These are phyloP conservation scores for Eulemur rubriventer DNA, from an alignment of 2,797 vertebrate species.

Conservation along the genomic window DNA sequence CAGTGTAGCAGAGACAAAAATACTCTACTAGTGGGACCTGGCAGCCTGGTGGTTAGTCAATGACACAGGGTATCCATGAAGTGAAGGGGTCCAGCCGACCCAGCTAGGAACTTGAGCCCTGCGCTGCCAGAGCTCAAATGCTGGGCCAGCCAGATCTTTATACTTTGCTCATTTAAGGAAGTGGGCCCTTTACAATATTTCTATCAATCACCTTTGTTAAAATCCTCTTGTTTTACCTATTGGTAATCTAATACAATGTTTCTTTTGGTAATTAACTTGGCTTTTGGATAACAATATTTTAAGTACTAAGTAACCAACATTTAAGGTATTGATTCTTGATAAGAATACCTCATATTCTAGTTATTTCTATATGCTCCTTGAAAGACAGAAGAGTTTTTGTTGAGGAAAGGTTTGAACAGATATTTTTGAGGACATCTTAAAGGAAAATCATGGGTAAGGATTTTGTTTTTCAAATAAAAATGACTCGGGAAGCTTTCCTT, in stretches of 20 bases:
- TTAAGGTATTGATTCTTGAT: not conserved
- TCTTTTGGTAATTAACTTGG: not conserved
- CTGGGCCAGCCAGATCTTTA: not conserved
- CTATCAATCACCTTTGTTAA: not conserved
- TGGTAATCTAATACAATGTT: not conserved
- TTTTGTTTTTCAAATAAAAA: slow-evolving; percentile 1
- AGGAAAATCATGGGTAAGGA: not conserved
- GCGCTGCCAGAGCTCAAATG: not conserved
- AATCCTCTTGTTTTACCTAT: not conserved
- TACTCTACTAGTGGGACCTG: no score
- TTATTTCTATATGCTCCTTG: not conserved
- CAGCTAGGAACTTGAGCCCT: not conserved
- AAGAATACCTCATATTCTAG: not conserved
- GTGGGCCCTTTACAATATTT: not conserved
- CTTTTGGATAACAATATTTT: slow-evolving; percentile 19
- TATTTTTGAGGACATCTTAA: not conserved
- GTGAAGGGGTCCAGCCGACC: not conserved
- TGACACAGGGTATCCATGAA: not conserved
- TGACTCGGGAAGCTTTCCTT: not conserved
- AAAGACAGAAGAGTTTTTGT: not conserved
- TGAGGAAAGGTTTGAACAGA: not conserved
- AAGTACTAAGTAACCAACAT: not conserved
- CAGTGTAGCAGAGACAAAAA: not conserved
- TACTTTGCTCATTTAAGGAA: not conserved
- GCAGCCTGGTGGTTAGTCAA: not conserved